Conservation (phyloP, 2,113 vertebrate genomes). For the Daubentonia madagascariensis region DNA sequence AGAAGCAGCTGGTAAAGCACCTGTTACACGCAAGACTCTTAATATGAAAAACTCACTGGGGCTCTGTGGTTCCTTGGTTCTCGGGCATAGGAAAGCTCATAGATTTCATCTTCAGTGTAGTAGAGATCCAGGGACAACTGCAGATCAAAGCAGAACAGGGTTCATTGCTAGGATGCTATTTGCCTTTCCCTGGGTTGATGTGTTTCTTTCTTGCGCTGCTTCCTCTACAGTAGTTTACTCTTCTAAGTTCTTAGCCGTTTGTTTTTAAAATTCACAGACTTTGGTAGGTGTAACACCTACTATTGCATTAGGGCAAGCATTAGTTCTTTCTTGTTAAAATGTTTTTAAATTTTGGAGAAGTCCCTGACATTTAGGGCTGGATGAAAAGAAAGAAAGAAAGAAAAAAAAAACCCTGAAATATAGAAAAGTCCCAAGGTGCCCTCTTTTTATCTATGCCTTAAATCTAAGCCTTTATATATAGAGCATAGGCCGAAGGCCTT, state of each 20-base stretch:
- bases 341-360: not conserved
- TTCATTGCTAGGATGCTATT: slow-evolving; percentile 32
- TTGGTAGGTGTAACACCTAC: not conserved
- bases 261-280: not conserved
- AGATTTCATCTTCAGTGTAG: slow-evolving; percentile 98
- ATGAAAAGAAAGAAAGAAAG: too few relatives aligned
- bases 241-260: not conserved
- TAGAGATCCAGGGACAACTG: slow-evolving; percentile 97
- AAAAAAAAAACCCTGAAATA: too few relatives aligned
- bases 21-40: not conserved
- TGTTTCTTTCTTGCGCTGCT: not conserved
- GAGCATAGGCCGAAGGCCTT: not conserved
- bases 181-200: not conserved
- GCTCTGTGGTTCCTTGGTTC: slow-evolving; percentile 93
- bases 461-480: not conserved
- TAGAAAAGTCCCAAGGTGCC: not conserved
- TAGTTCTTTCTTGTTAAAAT: slow-evolving; percentile 6
- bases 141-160: slow-evolving; percentile 60
- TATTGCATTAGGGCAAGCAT: not conserved
- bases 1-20: not conserved
- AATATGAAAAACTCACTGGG: slow-evolving; percentile 85
- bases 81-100: slow-evolving; percentile 95
- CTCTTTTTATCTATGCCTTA: not conserved
- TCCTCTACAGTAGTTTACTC: not conserved
- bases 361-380: not conserved